These are phyloP conservation scores for Arge pagana DNA, from an alignment of 2,888 invertebrate species.

Conservation along the genomic window DNA sequence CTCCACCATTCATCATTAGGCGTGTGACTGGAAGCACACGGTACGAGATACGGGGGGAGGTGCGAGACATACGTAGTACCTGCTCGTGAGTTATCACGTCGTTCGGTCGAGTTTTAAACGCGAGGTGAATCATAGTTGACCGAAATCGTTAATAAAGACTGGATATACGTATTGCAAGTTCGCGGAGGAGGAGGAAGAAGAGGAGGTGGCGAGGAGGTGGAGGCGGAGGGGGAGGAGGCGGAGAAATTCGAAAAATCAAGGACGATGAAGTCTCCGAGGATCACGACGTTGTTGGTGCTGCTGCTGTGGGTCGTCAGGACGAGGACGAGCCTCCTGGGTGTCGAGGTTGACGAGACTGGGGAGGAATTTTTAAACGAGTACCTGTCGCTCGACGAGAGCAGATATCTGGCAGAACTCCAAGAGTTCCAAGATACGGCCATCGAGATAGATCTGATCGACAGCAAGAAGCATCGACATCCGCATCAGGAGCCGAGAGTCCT, in stretches of 20 bases:
- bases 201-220: conserved; percentile 29
- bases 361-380: conserved; percentile 47
- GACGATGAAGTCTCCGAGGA: not conserved
- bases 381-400: conserved; percentile 44
- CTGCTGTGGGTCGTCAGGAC: not conserved
- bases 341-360: conserved; percentile 41
- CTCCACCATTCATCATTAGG: no score
- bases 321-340: conserved; percentile 37
- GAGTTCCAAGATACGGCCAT: conserved; percentile 49
- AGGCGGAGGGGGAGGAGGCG: conserved; percentile 21
- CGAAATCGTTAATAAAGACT: no score
- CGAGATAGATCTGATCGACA: conserved; percentile 51
- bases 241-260: not conserved
- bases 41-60: no score
- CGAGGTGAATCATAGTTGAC: no score
- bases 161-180: no score
- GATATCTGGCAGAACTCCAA: conserved; percentile 44
- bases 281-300: not conserved
- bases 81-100: no score
- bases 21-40: no score
- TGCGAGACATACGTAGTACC: no score
- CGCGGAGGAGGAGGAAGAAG: conserved; percentile 5
- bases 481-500: conserved; percentile 65
- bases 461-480: conserved; percentile 39
- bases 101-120: no score